These are phyloP conservation scores for Menura novaehollandiae DNA, from an alignment of 2,113 vertebrate species.

Conservation along the genomic window DNA sequence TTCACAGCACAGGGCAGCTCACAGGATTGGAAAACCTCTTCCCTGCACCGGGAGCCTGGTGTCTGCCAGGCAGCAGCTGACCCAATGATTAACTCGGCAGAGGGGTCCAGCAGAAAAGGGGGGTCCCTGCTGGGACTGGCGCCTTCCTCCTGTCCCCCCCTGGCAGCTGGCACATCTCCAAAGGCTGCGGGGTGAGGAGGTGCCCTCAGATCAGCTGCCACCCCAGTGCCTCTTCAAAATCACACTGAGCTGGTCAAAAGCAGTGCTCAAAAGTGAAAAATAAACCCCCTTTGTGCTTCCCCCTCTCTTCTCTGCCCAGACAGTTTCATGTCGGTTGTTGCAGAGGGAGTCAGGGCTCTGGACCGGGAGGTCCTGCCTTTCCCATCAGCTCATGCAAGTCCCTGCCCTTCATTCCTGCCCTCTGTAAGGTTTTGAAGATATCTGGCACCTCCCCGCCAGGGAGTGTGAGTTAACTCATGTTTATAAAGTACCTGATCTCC, in stretches of 20 bases:
- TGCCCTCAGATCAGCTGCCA: background rate
- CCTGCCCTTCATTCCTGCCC: background rate
- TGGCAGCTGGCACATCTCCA: background rate
- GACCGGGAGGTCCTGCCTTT: background rate
- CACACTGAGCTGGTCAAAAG: background rate
- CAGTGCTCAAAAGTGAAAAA: background rate
- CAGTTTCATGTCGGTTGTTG: background rate
- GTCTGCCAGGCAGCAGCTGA: background rate
- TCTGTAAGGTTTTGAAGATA: background rate
- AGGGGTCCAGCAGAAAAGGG: accelerated
- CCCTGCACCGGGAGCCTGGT: background rate
- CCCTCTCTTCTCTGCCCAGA: background rate
- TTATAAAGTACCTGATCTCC: constrained; percentile 37
- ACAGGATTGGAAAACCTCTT: background rate
- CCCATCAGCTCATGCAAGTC: background rate
- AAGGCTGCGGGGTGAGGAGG: background rate
- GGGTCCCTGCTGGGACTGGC: background rate
- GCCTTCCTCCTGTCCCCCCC: background rate
- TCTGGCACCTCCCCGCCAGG: background rate
- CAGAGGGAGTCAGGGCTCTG: background rate
- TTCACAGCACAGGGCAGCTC: background rate
- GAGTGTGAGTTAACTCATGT: background rate
- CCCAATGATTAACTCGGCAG: background rate
- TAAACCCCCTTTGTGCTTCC: background rate
- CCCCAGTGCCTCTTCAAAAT: background rate